Evolutionary conservation across 2,888 invertebrate species (phyloP).

Genomic region (Allolobophora icterica): DNA sequence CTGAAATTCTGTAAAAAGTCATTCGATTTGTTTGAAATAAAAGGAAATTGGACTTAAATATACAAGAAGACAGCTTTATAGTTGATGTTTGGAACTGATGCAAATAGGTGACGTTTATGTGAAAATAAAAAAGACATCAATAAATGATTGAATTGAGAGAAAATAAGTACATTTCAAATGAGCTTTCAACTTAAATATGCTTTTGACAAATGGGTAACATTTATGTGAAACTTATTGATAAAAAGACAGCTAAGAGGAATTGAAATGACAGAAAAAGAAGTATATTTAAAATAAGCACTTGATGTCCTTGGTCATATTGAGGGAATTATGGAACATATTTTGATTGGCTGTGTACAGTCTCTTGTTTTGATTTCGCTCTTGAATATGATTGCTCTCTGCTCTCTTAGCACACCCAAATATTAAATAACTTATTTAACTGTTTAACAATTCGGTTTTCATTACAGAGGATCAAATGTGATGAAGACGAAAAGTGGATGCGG

Average conservation of each 20-base stretch:
- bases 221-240: no score
- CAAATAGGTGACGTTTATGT: neutral
- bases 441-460: conserved; percentile 44
- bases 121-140: neutral
- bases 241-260: no score
- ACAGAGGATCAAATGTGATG: conserved; percentile 84
- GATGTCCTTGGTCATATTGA: no score
- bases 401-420: neutral
- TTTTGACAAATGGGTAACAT: no score
- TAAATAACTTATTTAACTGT: neutral
- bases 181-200: no score
- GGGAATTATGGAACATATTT: no score
- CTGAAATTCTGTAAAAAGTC: neutral
- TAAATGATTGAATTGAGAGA: neutral
- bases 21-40: neutral
- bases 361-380: no score
- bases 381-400: neutral
- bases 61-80: no score
- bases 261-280: no score
- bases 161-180: neutral
- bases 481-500: conserved; percentile 98
- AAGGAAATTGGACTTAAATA: neutral
- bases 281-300: no score
- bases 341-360: no score
- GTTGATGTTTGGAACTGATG: no score